Evolutionary conservation across 2,888 invertebrate genomes (phyloP), one percentile per base, ranked within the genome.

Genomic region (Tachina lurida): DNA sequence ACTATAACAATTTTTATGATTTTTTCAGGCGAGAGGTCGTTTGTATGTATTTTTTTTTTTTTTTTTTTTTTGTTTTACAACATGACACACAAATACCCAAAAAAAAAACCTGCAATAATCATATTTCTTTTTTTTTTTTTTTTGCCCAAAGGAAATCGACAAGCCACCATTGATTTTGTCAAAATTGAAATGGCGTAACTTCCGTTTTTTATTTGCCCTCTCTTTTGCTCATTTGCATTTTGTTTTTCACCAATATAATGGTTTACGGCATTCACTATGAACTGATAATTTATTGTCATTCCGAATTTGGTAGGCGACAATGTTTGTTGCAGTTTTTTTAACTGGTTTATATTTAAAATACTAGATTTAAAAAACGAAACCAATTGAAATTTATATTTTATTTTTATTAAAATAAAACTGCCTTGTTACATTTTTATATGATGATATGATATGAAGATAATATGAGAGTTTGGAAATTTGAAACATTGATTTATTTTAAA

Each of bases 221-320:
- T 60, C n/a, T 52, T 58, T 74, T 62, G n/a, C 43, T 41, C 49
- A 13, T 62, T 31, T 31, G 3, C 2, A 31, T 31, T 31, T 31
- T 78, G 47, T 77, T 84, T 76, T 67, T n/a, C 39, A 3, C 19
- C 58, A 74, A 76, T 83, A 83, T 79, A 75, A 76, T 67, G 67
- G 71, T 76, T 83, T 60, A 76, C 71, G 71, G 74, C 86, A 75
- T 75, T 76, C 58, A 67, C 82, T 60, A 74, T 73, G 83, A 83
- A 83, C 86, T 80, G 79, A 86, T 86, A 86, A 86, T 83, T 86
- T 86, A 86, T 86, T 80, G 83, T 83, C 80, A 86, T 83, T 83
- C 67, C 73, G 76, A 80, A 86, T 83, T 80, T 76, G 67, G 76
- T 80, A 76, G 75, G 58, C 77, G 67, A 84, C 83, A 75, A 70